Conservation (phyloP, 2,797 vertebrate species). For the Salmo trutta region DNA sequence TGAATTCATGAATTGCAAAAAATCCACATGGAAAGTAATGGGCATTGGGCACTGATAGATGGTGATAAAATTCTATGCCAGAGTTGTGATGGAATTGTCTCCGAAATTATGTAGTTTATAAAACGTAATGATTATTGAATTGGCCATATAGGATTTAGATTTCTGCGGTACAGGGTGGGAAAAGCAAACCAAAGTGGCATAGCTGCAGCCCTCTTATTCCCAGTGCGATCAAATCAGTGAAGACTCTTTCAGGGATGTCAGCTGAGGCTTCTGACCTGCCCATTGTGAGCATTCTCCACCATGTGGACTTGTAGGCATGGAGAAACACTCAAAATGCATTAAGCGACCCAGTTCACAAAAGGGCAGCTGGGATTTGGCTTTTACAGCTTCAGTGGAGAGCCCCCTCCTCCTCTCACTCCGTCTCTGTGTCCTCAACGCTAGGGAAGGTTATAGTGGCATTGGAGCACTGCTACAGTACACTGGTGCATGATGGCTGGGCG, state of each 20-base stretch:
- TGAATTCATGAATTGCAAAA: neutral
- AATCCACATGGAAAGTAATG: neutral
- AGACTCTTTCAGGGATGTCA: slow-evolving; percentile 30
- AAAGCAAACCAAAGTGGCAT: slow-evolving; percentile 1
- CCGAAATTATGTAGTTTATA: neutral
- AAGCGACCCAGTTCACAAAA: slow-evolving; percentile 34
- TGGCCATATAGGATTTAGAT: neutral
- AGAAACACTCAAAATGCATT: slow-evolving; percentile 49
- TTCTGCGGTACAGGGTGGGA: neutral
- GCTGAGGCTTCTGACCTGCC: slow-evolving; percentile 31
- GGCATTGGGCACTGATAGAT: neutral
- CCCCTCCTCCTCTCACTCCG: neutral
- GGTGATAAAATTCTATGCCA: neutral
- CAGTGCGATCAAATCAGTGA: slow-evolving; percentile 9
- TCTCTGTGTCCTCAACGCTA: slow-evolving; percentile 25
- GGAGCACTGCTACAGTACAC: slow-evolving; percentile 10
- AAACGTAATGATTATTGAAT: neutral
- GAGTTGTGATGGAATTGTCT: neutral
- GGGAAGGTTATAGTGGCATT: slow-evolving; percentile 37
- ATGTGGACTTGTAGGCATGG: slow-evolving; percentile 20
- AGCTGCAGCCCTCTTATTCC: neutral
- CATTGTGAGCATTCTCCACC: slow-evolving; percentile 28
- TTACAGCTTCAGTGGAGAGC: slow-evolving; percentile 28
- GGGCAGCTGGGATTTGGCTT: slow-evolving; percentile 36
- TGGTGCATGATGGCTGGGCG: neutral